These are phyloP conservation scores for Gymnocephalus cernua DNA, from an alignment of 2,113 vertebrate species.

Conservation along the genomic window DNA sequence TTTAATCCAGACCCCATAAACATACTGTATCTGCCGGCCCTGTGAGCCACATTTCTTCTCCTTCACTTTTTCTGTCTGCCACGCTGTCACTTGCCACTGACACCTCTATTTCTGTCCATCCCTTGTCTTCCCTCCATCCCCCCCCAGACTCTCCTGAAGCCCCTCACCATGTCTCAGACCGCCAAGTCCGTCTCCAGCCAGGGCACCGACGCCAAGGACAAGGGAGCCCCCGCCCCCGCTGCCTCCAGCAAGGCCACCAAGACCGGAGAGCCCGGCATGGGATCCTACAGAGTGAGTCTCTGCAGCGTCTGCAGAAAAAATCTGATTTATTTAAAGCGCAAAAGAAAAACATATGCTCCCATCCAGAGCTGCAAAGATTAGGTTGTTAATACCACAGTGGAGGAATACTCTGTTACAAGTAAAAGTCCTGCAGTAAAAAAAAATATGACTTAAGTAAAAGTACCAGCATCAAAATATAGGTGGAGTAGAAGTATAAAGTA, in stretches of 20 bases:
- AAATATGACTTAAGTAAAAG: too few relatives aligned
- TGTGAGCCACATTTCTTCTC: not conserved
- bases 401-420: too few relatives aligned
- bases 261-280: constrained; percentile 85
- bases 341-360: too few relatives aligned
- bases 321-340: not conserved
- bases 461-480: too few relatives aligned
- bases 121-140: constrained; percentile 24
- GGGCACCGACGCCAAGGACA: constrained; percentile 88
- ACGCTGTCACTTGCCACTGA: constrained; percentile 31
- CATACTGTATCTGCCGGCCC: too few relatives aligned
- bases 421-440: too few relatives aligned
- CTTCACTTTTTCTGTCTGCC: constrained; percentile 8
- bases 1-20: too few relatives aligned
- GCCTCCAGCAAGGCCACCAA: constrained; percentile 86
- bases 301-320: not conserved
- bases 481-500: too few relatives aligned
- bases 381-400: too few relatives aligned
- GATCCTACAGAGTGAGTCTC: constrained; percentile 90
- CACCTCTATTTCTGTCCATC: constrained; percentile 37
- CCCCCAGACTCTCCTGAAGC: constrained; percentile 70
- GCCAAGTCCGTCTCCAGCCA: constrained; percentile 86
- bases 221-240: constrained; percentile 81
- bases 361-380: too few relatives aligned
- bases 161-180: constrained; percentile 90